phyloP scores from a whole-genome alignment of 2,113 vertebrate species.

The Eurypyga helias region DNA sequence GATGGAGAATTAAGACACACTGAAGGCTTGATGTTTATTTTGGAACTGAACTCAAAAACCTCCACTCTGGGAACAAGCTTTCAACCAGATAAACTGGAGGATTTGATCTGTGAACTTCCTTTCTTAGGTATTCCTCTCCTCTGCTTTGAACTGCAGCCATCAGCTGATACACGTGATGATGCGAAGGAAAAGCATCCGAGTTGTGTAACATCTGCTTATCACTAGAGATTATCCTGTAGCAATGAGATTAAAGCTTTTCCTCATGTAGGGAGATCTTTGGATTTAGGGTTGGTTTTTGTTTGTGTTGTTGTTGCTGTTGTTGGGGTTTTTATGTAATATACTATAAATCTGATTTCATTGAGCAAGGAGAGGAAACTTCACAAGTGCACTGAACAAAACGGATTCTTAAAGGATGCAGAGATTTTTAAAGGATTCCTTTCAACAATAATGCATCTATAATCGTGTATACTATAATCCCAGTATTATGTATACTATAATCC shows the following conservation, averaged over 20 bases:
- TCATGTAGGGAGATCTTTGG: not conserved
- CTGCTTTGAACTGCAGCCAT: not conserved
- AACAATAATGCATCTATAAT: not conserved
- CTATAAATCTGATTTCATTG: not conserved
- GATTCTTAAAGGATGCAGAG: not conserved
- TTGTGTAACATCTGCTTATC: constrained; percentile 57
- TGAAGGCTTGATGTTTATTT: constrained; percentile 29
- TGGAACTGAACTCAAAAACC: constrained; percentile 13
- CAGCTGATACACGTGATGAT: not conserved
- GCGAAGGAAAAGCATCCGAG: not conserved
- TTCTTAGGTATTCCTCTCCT: constrained; percentile 31
- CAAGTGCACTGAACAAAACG: not conserved
- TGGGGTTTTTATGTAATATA: not conserved
- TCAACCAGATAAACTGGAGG: constrained; percentile 43
- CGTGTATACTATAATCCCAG: not conserved
- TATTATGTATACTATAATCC: not conserved
- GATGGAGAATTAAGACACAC: constrained; percentile 10
- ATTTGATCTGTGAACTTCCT: constrained; percentile 47
- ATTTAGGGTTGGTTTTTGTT: not conserved
- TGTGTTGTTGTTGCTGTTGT: not conserved
- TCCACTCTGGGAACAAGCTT: constrained; percentile 31
- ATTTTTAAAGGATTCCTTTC: not conserved
- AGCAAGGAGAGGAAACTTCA: not conserved
- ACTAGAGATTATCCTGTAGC: constrained; percentile 44
- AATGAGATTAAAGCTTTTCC: constrained; percentile 58